Conservation (phyloP, 2,797 vertebrate species). For the Echiichthys vipera region DNA sequence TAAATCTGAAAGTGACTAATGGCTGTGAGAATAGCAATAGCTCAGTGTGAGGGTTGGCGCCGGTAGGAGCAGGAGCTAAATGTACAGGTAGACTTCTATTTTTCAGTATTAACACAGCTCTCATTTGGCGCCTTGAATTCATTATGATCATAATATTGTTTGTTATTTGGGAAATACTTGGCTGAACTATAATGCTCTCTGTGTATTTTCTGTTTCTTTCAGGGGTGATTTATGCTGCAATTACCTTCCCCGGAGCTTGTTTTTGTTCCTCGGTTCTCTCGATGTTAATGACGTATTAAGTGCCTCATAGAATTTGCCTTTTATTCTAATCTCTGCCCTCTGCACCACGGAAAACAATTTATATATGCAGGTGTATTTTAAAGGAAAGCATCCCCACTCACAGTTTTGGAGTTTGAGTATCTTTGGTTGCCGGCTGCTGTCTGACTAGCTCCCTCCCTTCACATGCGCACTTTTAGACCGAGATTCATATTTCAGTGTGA, state of each 20-base stretch:
- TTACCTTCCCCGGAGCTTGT: slow-evolving; percentile 31
- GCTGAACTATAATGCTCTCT: background rate
- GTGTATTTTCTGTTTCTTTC: slow-evolving; percentile 12
- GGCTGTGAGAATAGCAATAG: slow-evolving; percentile 29
- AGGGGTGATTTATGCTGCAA: slow-evolving; percentile 36
- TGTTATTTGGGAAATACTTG: slow-evolving; percentile 21
- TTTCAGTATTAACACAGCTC: background rate
- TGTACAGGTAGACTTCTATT: background rate
- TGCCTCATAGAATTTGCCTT: slow-evolving; percentile 16
- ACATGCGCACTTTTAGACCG: background rate
- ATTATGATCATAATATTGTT: slow-evolving; percentile 31
- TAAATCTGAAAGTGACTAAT: slow-evolving; percentile 61
- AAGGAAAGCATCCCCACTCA: background rate
- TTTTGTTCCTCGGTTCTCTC: slow-evolving; percentile 37
- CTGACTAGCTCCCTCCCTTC: slow-evolving; percentile 9
- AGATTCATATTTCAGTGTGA: slow-evolving; percentile 8
- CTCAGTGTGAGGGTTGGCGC: slow-evolving; percentile 32
- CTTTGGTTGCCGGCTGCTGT: background rate
- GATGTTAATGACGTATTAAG: slow-evolving; percentile 22
- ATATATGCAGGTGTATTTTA: background rate
- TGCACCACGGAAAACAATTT: background rate
- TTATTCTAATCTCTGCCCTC: slow-evolving; percentile 35
- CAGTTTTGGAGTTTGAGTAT: background rate
- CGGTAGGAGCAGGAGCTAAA: slow-evolving; percentile 5
- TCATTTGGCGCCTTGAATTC: background rate